A percentile compares a stretch with the other conserved stretches of the same genome.
These are phyloP conservation scores for Percopsis omiscomaycus DNA, from an alignment of 2,797 vertebrate genomes.

Conservation along the genomic window DNA sequence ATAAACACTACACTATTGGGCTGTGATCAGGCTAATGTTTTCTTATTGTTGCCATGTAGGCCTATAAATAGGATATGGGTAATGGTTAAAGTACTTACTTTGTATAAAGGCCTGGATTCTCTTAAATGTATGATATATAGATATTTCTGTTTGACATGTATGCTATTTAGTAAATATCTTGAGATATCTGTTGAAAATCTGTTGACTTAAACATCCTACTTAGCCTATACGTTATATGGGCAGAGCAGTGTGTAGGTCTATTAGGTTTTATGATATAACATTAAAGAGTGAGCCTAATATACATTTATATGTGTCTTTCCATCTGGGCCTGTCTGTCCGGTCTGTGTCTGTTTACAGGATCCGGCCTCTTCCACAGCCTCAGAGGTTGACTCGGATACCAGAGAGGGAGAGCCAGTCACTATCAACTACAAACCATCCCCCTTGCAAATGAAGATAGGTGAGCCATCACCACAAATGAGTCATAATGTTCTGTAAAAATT, in stretches of 20 bases:
- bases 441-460: conserved; percentile 96
- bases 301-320: conserved; percentile 38
- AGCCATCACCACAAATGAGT: conserved; percentile 37
- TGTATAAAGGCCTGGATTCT: too few species aligned
- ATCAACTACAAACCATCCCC: conserved; percentile 99
- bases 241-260: conserved; percentile 3
- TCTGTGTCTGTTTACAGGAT: conserved; percentile 77
- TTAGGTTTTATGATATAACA: conserved; percentile 1
- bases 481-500: too few species aligned
- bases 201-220: too few species aligned
- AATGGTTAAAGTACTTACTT: too few species aligned
- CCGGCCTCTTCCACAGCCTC: conserved; percentile 89
- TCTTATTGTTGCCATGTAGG: too few species aligned
- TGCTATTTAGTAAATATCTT: too few species aligned
- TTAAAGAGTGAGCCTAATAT: conserved; percentile 33
- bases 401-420: conserved; percentile 92
- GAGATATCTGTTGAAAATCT: too few species aligned
- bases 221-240: neutral
- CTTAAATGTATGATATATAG: too few species aligned
- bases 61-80: too few species aligned
- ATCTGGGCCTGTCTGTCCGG: neutral
- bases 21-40: too few species aligned
- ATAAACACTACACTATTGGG: too few species aligned
- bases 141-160: too few species aligned
- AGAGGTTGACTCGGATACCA: conserved; percentile 89